Percentiles rank a stretch among this genome's conserved stretches.
phyloP scores from a whole-genome alignment of 2,888 invertebrate species.

The Corbicula japonica region DNA sequence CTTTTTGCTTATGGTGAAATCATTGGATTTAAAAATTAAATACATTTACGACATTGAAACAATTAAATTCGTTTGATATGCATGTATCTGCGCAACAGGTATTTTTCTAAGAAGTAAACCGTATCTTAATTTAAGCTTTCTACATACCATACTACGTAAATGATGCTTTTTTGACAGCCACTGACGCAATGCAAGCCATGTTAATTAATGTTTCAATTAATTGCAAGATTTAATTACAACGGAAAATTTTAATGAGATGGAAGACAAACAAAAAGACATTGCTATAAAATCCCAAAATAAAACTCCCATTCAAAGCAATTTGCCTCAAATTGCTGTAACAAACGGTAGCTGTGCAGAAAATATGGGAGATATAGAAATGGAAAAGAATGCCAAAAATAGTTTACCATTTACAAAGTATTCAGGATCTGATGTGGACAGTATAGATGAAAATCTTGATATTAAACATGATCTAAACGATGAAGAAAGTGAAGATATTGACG shows the following conservation, averaged over 20 bases:
- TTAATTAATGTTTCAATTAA: too few species aligned
- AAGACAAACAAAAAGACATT: slow-evolving; percentile 16
- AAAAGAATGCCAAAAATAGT: background rate
- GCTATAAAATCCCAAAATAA: slow-evolving; percentile 10
- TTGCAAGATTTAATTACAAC: too few species aligned
- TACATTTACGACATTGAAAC: too few species aligned
- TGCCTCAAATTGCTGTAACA: slow-evolving; percentile 10
- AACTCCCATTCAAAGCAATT: background rate
- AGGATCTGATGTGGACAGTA: background rate
- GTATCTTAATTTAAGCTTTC: too few species aligned
- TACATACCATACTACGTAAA: too few species aligned
- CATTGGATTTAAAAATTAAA: too few species aligned
- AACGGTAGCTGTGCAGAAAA: background rate
- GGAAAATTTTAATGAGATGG: slow-evolving; percentile 10
- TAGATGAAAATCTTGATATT: background rate
- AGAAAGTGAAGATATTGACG: background rate
- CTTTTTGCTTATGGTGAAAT: too few species aligned
- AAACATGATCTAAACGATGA: slow-evolving; percentile 9
- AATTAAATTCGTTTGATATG: too few species aligned
- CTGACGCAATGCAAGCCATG: too few species aligned
- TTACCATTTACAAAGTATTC: slow-evolving; percentile 24
- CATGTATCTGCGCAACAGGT: too few species aligned
- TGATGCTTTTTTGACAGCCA: too few species aligned
- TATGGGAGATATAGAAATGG: slow-evolving; percentile 23
- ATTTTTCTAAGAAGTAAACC: too few species aligned